Evolutionary conservation across 2,888 invertebrate genomes (phyloP), one percentile per base, ranked within the genome.

Genomic region (Norana najaformis): DNA sequence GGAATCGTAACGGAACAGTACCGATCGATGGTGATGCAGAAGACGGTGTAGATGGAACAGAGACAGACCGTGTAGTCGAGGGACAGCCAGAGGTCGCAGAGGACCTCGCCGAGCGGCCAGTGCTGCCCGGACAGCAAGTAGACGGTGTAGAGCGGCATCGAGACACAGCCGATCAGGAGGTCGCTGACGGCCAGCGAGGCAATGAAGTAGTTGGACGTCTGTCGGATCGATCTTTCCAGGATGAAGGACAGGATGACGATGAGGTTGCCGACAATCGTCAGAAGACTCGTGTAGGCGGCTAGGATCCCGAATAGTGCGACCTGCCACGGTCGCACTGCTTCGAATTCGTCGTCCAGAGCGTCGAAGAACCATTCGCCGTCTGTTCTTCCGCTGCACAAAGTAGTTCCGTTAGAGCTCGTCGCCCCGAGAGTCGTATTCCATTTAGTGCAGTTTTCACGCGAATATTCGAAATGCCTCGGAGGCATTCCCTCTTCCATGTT

Each of bases 1-100:
- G 99, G 99, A 93, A 99, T 98, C 96, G 98, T 99, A 13, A 99
- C 99, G 47, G 99, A 99, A 95, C 99, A 99, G 95, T 98, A 99
- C 93, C 99, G 96, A 95, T 99, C 99, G 92, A 99, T 98, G 47
- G 99, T 99, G 94, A 99, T 99, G 92, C 99, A 96, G 90, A 99
- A 96, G n/a, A 99, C 99, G 0, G 99, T 99, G 95, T 99, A 99
- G 95, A 99, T 99, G 18, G 99, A 99, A 38, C 93, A 93, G 89
- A 99, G 96, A 94, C 99, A 99, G 47, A 99, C 99, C 37, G 99
- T 99, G 95, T 99, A 99, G 95, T 99, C 99, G 89, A 99, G 97
- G 0, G 99, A 98, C 18, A 99, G 96, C 99, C 99, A 99, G 90
- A 99, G 96, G 95, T 99, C 99, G 95, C 99, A 99, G 20, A 99